Evolutionary conservation across 2,797 vertebrate genomes (phyloP).

Genomic region (Pseudochromis fuscus): DNA sequence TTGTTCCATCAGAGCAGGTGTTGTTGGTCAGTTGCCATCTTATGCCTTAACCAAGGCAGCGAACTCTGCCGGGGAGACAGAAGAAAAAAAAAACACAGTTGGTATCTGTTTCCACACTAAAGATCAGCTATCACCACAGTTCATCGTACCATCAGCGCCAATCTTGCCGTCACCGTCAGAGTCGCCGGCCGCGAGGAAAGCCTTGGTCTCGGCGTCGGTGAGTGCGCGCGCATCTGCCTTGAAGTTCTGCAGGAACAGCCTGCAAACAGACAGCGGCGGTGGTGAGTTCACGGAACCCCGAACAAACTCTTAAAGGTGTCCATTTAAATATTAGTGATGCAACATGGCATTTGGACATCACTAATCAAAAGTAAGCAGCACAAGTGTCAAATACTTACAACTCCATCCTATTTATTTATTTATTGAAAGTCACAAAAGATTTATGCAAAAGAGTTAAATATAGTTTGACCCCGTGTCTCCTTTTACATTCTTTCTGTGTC

Average conservation of each 20-base stretch:
- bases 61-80: constrained; percentile 79
- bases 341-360: too few relatives aligned
- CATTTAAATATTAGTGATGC: too few relatives aligned
- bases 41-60: constrained; percentile 81
- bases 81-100: background rate
- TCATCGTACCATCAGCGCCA: constrained; percentile 82
- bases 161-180: constrained; percentile 88
- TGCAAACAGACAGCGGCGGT: constrained; percentile 42
- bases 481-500: background rate
- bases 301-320: too few relatives aligned
- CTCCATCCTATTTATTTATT: background rate
- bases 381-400: too few relatives aligned
- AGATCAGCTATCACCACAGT: too few relatives aligned
- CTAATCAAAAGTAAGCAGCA: too few relatives aligned
- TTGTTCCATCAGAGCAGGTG: constrained; percentile 86
- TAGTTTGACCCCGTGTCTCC: constrained; percentile 4
- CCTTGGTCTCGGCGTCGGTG: constrained; percentile 83
- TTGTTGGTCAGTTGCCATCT: constrained; percentile 84
- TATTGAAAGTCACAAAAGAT: background rate
- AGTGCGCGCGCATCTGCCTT: constrained; percentile 76
- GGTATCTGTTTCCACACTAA: background rate
- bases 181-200: constrained; percentile 86
- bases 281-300: constrained; percentile 27
- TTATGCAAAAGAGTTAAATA: background rate
- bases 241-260: constrained; percentile 89